These are phyloP conservation scores for Polypedilum pembai DNA, from an alignment of 1,140 invertebrate species.

Conservation along the genomic window DNA sequence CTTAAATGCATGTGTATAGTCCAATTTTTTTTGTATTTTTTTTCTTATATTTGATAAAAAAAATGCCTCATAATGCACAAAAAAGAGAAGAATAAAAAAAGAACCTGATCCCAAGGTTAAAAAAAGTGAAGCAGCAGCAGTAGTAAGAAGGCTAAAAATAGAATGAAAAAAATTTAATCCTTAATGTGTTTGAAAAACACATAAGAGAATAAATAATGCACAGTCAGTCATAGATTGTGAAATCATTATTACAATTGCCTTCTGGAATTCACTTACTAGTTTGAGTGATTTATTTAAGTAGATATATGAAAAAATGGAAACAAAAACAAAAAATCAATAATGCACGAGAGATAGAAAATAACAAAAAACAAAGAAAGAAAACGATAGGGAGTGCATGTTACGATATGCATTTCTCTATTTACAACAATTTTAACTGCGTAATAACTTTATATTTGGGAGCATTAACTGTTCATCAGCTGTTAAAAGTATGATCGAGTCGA, in stretches of 20 bases:
- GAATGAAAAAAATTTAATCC: neutral
- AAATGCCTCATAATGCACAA: neutral
- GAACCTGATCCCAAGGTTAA: slow-evolving; percentile 16
- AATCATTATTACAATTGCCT: neutral
- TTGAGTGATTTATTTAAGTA: neutral
- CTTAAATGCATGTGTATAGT: neutral
- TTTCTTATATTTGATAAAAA: neutral
- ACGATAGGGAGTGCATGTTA: neutral
- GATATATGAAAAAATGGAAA: no score
- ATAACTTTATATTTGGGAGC: neutral
- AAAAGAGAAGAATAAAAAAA: neutral
- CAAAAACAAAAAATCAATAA: neutral
- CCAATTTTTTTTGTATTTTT: slow-evolving; percentile 9
- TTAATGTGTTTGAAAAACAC: slow-evolving; percentile 16
- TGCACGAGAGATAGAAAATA: neutral
- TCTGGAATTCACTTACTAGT: neutral
- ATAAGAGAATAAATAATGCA: neutral
- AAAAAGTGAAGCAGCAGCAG: neutral
- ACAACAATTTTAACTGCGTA: neutral
- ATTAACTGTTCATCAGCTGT: slow-evolving; percentile 23
- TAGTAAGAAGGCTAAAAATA: neutral
- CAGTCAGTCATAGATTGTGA: neutral
- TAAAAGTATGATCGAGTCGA: slow-evolving; percentile 11
- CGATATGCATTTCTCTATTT: neutral
- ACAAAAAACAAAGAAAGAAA: no score